Evolutionary conservation across 2,113 vertebrate genomes (phyloP).

Genomic region (Oryzias javanicus): DNA sequence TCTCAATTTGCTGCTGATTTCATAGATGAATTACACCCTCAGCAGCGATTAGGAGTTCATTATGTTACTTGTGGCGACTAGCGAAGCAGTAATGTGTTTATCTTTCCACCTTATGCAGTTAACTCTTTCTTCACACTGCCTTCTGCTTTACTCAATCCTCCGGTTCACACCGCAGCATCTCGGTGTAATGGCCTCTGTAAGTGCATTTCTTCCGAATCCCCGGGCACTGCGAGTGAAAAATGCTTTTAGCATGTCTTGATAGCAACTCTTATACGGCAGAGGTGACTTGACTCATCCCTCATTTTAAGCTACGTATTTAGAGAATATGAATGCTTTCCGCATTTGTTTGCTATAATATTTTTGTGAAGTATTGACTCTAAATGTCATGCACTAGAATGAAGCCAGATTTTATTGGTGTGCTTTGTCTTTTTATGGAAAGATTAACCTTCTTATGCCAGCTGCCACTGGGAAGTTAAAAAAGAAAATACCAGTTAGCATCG

Average conservation of each 20-base stretch:
- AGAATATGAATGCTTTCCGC: conserved; percentile 5
- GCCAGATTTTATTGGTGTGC: not conserved
- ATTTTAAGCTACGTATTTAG: conserved; percentile 5
- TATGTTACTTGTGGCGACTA: conserved; percentile 67
- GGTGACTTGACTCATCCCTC: conserved; percentile 13
- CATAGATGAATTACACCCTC: conserved; percentile 77
- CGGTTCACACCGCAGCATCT: conserved; percentile 22
- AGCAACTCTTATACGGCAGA: conserved; percentile 16
- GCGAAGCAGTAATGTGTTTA: conserved; percentile 74
- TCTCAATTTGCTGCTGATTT: conserved; percentile 76
- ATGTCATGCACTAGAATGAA: conserved; percentile 5
- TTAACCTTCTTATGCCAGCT: conserved; percentile 24
- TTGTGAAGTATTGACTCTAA: conserved; percentile 4
- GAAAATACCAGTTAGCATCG: not conserved
- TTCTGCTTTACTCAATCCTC: conserved; percentile 34
- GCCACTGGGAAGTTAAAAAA: conserved; percentile 5
- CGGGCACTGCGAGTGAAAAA: conserved; percentile 34
- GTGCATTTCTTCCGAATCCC: conserved; percentile 30
- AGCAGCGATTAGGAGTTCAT: conserved; percentile 77
- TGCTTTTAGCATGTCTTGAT: conserved; percentile 44
- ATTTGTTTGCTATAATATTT: conserved; percentile 7
- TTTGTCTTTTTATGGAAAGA: conserved; percentile 22
- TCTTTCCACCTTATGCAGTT: conserved; percentile 70
- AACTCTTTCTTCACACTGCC: conserved; percentile 57
- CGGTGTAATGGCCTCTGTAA: conserved; percentile 32